These are phyloP conservation scores for Brenthis daphne DNA, from an alignment of 2,888 invertebrate species.

Conservation along the genomic window DNA sequence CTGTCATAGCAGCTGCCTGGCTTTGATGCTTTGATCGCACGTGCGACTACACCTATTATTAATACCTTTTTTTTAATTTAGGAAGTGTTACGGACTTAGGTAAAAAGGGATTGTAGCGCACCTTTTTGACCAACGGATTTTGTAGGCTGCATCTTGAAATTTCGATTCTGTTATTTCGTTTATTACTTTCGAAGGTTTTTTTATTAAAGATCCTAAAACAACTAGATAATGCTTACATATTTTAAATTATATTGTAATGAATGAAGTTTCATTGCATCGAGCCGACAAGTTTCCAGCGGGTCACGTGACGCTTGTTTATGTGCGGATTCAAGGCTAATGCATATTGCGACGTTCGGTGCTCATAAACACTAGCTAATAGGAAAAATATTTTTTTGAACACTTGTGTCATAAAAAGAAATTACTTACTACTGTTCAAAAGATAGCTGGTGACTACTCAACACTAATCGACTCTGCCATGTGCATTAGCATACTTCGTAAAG, in stretches of 20 bases:
- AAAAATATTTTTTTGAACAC: constrained; percentile 35
- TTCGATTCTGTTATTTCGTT: constrained; percentile 1
- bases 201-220: neutral
- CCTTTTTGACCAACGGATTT: constrained; percentile 41
- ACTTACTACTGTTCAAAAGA: constrained; percentile 9
- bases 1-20: constrained; percentile 77
- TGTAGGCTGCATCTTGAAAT: constrained; percentile 20
- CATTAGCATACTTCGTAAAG: no score
- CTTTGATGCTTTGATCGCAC: constrained; percentile 61
- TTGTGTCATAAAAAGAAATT: constrained; percentile 24
- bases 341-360: constrained; percentile 64
- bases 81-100: constrained; percentile 57
- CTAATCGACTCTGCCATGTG: no score
- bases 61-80: constrained; percentile 62
- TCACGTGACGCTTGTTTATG: constrained; percentile 77
- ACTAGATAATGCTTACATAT: neutral
- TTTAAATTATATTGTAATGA: constrained; percentile 16
- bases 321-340: constrained; percentile 66
- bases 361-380: constrained; percentile 35
- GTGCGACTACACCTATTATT: constrained; percentile 77
- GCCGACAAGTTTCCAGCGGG: constrained; percentile 45
- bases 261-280: constrained; percentile 40
- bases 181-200: neutral
- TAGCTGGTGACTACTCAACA: no score
- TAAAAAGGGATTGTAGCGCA: constrained; percentile 47